These are phyloP conservation scores for Phortica magna DNA, from an alignment of 2,888 invertebrate genomes.

Conservation along the genomic window DNA sequence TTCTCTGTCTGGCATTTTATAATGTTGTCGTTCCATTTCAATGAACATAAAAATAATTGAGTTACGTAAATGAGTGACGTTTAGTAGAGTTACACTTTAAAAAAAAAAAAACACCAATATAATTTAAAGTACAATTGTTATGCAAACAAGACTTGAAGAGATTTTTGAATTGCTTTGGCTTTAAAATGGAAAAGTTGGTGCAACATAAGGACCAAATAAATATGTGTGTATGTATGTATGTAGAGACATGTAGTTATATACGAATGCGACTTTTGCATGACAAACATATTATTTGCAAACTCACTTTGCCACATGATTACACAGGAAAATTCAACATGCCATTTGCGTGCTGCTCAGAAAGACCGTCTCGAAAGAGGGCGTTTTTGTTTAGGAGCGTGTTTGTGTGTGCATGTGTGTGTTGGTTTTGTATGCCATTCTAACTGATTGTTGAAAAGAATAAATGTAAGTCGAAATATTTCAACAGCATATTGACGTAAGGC, in stretches of 20 bases:
- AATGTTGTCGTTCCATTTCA: too few species aligned
- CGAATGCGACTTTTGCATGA: constrained; percentile 9
- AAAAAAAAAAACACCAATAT: background rate
- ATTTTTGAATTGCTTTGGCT: constrained; percentile 52
- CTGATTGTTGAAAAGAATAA: constrained; percentile 13
- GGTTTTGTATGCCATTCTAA: background rate
- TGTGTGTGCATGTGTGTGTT: constrained; percentile 37
- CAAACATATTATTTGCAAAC: constrained; percentile 63
- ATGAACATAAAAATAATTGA: too few species aligned
- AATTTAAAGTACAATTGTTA: constrained; percentile 56
- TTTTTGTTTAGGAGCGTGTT: background rate
- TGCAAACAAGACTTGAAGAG: constrained; percentile 57
- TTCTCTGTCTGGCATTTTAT: too few species aligned
- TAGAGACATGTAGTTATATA: constrained; percentile 18
- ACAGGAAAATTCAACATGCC: constrained; percentile 64
- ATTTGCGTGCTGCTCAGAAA: constrained; percentile 50
- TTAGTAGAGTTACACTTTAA: too few species aligned
- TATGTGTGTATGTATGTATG: too few species aligned
- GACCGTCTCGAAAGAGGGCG: background rate
- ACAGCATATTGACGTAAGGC: constrained; percentile 7
- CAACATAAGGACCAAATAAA: constrained; percentile 41
- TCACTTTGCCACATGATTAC: constrained; percentile 72
- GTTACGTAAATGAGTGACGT: too few species aligned
- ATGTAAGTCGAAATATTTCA: constrained; percentile 1
- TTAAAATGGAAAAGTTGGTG: constrained; percentile 46